Percentiles rank a stretch among this genome's conserved stretches.
phyloP scores from a whole-genome alignment of 2,797 vertebrate genomes.

The Chiloscyllium punctatum region DNA sequence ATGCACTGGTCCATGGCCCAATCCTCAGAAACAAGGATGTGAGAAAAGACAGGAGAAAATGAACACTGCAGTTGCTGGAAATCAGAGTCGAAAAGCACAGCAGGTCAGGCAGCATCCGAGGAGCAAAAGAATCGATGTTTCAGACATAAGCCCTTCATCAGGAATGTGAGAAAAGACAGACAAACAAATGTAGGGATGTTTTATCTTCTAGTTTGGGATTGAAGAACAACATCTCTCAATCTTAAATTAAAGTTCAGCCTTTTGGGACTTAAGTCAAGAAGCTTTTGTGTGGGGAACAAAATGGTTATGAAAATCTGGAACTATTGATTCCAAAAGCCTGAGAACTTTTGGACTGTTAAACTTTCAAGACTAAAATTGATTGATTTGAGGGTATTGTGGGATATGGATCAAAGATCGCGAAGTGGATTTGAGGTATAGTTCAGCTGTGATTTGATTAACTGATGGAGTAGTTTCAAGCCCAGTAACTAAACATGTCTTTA shows the following conservation, averaged over 20 bases:
- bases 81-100: too few species aligned
- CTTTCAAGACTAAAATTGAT: not conserved
- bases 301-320: not conserved
- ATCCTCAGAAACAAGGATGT: too few species aligned
- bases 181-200: not conserved
- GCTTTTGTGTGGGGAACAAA: not conserved
- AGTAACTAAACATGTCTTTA: not conserved
- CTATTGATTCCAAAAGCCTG: not conserved
- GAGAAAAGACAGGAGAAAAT: too few species aligned
- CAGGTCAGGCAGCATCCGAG: too few species aligned
- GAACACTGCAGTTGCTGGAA: too few species aligned
- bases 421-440: not conserved
- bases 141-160: too few species aligned
- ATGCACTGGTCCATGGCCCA: too few species aligned
- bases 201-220: not conserved
- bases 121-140: too few species aligned
- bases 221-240: not conserved
- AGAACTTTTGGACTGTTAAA: not conserved
- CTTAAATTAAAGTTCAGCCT: not conserved
- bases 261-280: not conserved
- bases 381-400: not conserved
- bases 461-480: not conserved
- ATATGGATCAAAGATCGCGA: not conserved
- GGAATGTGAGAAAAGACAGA: too few species aligned
- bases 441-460: not conserved